Evolutionary conservation across 2,888 invertebrate genomes (phyloP).

Genomic region (Suillia variegata): DNA sequence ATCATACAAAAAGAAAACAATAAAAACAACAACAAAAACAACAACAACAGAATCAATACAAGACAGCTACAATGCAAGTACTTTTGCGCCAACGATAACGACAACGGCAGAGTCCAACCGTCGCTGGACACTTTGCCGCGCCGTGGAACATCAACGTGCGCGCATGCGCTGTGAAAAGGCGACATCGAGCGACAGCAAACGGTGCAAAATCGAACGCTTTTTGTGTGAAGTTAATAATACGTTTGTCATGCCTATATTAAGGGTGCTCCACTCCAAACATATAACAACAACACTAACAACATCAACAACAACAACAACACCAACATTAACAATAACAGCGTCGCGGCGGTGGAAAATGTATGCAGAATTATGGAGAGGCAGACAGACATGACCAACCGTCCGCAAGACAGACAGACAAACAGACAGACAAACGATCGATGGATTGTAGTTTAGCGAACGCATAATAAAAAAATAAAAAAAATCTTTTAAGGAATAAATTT

Average conservation of each 20-base stretch:
- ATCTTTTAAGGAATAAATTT: slow-evolving; percentile 47
- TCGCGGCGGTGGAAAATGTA: slow-evolving; percentile 38
- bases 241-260: slow-evolving; percentile 50
- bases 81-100: slow-evolving; percentile 28
- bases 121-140: not conserved
- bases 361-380: slow-evolving; percentile 49
- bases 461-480: slow-evolving; percentile 3
- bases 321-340: no score
- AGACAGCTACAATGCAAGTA: slow-evolving; percentile 18
- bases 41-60: not conserved
- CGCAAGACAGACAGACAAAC: slow-evolving; percentile 18
- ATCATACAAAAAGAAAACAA: not conserved
- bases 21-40: not conserved
- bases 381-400: no score
- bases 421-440: slow-evolving; percentile 11
- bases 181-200: slow-evolving; percentile 54
- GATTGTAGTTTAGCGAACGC: not conserved
- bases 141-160: not conserved
- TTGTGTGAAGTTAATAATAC: slow-evolving; percentile 60
- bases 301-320: no score
- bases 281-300: no score
- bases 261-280: slow-evolving; percentile 5
- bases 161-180: slow-evolving; percentile 29
- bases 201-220: slow-evolving; percentile 60
- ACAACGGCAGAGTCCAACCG: not conserved